These are phyloP conservation scores for Charaxes varanes DNA, from an alignment of 1,140 invertebrate genomes.

Conservation along the genomic window DNA sequence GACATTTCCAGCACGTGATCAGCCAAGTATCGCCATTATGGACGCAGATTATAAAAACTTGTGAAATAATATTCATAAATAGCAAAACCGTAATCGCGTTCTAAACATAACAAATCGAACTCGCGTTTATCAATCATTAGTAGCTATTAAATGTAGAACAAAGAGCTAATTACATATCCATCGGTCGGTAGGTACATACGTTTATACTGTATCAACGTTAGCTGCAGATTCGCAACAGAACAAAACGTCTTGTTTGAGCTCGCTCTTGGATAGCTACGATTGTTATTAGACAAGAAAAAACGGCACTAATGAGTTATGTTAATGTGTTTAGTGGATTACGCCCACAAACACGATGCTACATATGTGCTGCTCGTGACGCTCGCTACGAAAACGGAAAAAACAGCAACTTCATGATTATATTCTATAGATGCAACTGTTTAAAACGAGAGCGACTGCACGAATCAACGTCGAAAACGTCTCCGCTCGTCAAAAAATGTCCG, in stretches of 20 bases:
- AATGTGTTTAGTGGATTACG: conserved; percentile 15
- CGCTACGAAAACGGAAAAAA: conserved; percentile 16
- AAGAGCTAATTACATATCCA: background rate
- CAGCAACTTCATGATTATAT: conserved; percentile 9
- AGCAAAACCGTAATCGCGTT: conserved; percentile 7
- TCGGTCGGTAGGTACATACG: background rate
- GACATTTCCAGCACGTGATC: conserved; percentile 17
- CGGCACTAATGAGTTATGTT: conserved; percentile 8
- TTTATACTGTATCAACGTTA: too few species aligned
- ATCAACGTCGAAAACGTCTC: background rate
- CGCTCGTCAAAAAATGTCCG: background rate
- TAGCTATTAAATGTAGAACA: background rate
- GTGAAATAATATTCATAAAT: conserved; percentile 12
- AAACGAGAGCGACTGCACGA: background rate
- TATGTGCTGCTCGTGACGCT: conserved; percentile 1
- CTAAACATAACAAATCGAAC: background rate
- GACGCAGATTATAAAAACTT: conserved; percentile 18
- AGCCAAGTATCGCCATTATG: conserved; percentile 13
- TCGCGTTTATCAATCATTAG: background rate
- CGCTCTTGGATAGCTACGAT: too few species aligned
- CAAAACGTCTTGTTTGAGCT: too few species aligned
- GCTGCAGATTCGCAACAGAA: too few species aligned
- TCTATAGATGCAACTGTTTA: conserved; percentile 10
- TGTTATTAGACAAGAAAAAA: conserved; percentile 1
- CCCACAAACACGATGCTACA: conserved; percentile 14